A percentile compares a stretch with the other conserved stretches of the same genome.
phyloP scores from a whole-genome alignment of 2,797 vertebrate species.

The Acestrorhynchus altus region DNA sequence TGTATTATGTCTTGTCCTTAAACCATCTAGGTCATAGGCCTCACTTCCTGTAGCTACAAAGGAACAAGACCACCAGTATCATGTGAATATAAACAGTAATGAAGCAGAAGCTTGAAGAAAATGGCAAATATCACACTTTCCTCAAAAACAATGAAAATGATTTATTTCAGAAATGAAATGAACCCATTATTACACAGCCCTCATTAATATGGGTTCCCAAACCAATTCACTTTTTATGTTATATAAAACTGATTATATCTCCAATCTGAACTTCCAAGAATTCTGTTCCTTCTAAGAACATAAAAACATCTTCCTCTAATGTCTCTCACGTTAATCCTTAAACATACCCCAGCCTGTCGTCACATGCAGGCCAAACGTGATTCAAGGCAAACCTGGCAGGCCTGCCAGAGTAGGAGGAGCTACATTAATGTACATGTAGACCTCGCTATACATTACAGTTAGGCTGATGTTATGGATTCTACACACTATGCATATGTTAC shows the following conservation, averaged over 20 bases:
- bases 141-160: no score
- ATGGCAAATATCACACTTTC: no score
- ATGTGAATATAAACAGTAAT: no score
- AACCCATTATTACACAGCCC: no score
- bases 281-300: neutral
- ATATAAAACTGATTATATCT: neutral
- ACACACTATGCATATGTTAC: neutral
- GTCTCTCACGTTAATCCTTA: neutral
- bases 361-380: neutral
- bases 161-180: no score
- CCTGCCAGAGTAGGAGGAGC: neutral
- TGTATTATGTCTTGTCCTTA: no score
- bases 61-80: no score
- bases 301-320: neutral
- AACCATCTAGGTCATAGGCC: no score
- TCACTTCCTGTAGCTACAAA: no score
- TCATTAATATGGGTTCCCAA: no score
- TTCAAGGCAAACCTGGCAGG: neutral
- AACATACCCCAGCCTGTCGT: neutral
- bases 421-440: neutral
- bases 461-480: neutral
- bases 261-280: neutral
- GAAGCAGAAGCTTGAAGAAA: no score
- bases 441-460: neutral
- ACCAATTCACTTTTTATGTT: no score